Evolutionary conservation across 2,113 vertebrate species (phyloP), one percentile per base, ranked within the genome.

Genomic region (Oryzias melastigma): DNA sequence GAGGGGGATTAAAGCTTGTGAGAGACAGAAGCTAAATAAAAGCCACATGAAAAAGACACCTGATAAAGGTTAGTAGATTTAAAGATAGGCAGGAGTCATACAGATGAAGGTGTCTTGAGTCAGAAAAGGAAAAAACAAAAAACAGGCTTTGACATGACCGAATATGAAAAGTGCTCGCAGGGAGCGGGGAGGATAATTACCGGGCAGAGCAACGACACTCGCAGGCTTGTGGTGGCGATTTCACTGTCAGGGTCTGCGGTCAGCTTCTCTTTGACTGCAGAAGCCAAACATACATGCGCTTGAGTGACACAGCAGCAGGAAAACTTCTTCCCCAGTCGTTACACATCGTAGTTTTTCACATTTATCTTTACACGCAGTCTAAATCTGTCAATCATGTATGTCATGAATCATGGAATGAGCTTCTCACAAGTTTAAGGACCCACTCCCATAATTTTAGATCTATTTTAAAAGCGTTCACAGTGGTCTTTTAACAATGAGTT

Each of bases 211-310:
- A 99, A 92, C 42, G 97, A 99, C 75, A 99, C 97, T 68, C 97
- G 93, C 58, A 99, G 91, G 85, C 97, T 99, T 77, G 97, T 99
- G 6, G 97, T 99, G 72, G 97, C 97, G 56, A 99, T 99, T 93
- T 99, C 97, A 84, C 97, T 99, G 93, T 99, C 97, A n/a, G 97
- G 97, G 72, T 99, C 97, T 0, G 97, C 96, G 20, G 96, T 99
- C 75, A 99, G 86, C 68, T 99, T 99, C 90, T 99, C 97, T 92
- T 99, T 99, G 88, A 99, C 97, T 99, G 89, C 18, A 74, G 53
- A 68, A 65, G 35, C 49, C 61, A 65, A 52, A 46, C 14, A 60
- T 20, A 45, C 44, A 42, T 3, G 56, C 7, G 22, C 0, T 24
- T n/a, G 27, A 63, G 22, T 52, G 35, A 35, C 35, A 35, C 17